phyloP scores from a whole-genome alignment of 2,797 vertebrate genomes.

The Garrulus glandarius region DNA sequence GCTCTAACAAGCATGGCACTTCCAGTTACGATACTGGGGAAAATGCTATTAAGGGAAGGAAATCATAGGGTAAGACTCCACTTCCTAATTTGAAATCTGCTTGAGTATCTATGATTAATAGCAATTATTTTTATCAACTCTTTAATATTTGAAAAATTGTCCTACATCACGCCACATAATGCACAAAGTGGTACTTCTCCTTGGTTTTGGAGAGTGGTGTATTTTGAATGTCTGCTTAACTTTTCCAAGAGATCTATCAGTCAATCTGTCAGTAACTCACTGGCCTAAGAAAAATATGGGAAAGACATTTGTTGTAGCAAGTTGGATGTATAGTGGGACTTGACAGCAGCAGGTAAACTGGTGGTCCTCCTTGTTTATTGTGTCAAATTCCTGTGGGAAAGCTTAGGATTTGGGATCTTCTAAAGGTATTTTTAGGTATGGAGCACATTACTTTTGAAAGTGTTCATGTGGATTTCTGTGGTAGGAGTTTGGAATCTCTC shows the following conservation, averaged over 20 bases:
- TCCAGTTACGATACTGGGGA: constrained; percentile 30
- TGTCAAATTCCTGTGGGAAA: not conserved
- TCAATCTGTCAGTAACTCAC: not conserved
- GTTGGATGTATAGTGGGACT: not conserved
- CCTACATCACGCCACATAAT: not conserved
- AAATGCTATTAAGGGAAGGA: not conserved
- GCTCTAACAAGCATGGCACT: constrained; percentile 1
- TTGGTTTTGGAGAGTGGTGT: not conserved
- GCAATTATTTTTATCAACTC: not conserved
- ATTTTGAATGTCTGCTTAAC: not conserved
- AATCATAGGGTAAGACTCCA: not conserved
- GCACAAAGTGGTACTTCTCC: not conserved
- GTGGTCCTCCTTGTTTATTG: not conserved
- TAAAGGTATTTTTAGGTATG: not conserved
- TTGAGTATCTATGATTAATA: not conserved
- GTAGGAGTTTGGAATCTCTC: not conserved
- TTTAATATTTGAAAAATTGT: not conserved
- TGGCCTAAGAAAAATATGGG: not conserved
- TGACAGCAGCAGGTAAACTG: not conserved
- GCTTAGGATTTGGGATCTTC: not conserved
- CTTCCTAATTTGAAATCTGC: not conserved
- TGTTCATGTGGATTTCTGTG: not conserved
- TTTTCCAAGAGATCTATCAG: not conserved
- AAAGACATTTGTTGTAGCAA: not conserved
- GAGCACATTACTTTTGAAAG: not conserved